These are phyloP conservation scores for Magallana gigas DNA, from an alignment of 1,140 invertebrate species.

Conservation along the genomic window DNA sequence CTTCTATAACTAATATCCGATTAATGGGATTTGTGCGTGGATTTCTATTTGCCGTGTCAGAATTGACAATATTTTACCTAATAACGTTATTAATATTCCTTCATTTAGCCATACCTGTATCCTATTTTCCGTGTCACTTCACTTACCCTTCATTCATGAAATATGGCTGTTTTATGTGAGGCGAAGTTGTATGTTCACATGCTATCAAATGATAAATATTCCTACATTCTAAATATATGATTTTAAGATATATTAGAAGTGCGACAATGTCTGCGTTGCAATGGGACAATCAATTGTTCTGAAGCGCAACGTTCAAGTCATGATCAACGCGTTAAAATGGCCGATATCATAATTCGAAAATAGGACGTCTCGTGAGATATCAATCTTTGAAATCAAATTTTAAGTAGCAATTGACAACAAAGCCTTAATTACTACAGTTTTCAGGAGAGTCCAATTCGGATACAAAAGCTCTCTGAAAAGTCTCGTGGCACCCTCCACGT, in stretches of 20 bases:
- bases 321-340: too few relatives aligned
- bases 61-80: constrained; percentile 38
- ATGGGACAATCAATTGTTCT: too few relatives aligned
- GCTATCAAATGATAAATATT: neutral
- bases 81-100: constrained; percentile 37
- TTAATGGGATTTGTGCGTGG: constrained; percentile 26
- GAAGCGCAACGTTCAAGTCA: too few relatives aligned
- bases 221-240: neutral
- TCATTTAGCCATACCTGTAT: constrained; percentile 1
- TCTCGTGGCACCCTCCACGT: neutral
- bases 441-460: neutral
- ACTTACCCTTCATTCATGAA: neutral
- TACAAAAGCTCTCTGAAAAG: neutral
- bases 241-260: too few relatives aligned
- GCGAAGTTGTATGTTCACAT: neutral
- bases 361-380: too few relatives aligned
- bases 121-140: neutral
- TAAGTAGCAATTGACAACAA: neutral
- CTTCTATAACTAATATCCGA: constrained; percentile 38
- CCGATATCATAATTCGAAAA: too few relatives aligned
- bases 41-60: constrained; percentile 35
- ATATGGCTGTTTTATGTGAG: constrained; percentile 19
- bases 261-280: too few relatives aligned
- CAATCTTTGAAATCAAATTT: neutral
- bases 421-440: neutral